Evolutionary conservation across 1,140 invertebrate genomes (phyloP), one percentile per base, ranked within the genome.

Genomic region (fruit fly (Drosophila melanogaster)): DNA sequence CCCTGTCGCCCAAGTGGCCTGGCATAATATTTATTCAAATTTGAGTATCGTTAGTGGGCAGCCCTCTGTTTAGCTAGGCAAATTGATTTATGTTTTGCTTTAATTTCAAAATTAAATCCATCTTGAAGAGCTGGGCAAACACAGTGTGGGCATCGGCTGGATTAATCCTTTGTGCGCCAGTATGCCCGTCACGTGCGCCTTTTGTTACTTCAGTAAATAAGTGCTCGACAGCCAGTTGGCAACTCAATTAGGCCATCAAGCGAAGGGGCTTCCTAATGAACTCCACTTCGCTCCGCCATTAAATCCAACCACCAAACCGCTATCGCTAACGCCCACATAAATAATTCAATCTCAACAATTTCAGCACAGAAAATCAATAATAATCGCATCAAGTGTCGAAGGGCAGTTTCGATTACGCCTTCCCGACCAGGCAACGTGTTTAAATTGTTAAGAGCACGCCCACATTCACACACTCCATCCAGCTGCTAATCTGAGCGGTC

Each of bases 71-170:
- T 81, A 64, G 79, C 73, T 65, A 78, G 61, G 37, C 78, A 87
- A 86, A 89, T 89, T 83, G 79, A 89, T 86, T 86, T 89, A 76
- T 87, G 72, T 83, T 79, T 75, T 76, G 61, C 47, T 83, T 77
- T 58, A 83, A 67, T 86, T 87, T 47, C 40, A 35, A 66, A 79
- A 83, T 83, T 83, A 65, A 69, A 76, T 83, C 44, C 53, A 54
- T 30, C 70, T 55, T 62, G 30, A 66, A 77, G 62, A 47, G 59
- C 64, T 35, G 37, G 44, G 51, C 41, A 84, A 84, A 84, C 53
- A 75, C 12, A 30, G 19, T 15, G 35, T 11, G 35, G 35, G 35
- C 46, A 7, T 19, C 41, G 47, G 57, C 38, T 24, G 55, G 37
- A 46, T 55, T 54, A 61, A 19, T 47, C 26, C 26, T 40, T 51